Percentiles rank a stretch among this genome's conserved stretches.
These are phyloP conservation scores for Elephantulus edwardii DNA, from an alignment of 2,113 vertebrate species.

Conservation along the genomic window DNA sequence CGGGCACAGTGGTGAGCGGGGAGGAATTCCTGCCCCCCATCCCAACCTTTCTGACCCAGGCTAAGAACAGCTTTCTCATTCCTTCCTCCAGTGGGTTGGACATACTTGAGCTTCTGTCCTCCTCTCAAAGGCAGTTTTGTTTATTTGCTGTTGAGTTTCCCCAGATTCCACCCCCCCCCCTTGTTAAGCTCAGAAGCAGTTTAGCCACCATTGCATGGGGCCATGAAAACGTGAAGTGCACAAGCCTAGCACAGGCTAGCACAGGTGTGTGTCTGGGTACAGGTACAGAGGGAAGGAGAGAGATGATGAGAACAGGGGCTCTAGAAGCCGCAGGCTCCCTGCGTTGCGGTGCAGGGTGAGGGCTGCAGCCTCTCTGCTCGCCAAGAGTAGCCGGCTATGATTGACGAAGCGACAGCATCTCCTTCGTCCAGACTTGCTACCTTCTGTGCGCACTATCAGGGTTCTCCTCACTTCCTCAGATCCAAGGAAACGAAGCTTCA, in stretches of 20 bases:
- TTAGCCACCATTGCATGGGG: neutral
- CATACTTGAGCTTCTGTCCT: neutral
- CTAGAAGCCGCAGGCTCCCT: accelerated
- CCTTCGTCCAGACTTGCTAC: neutral
- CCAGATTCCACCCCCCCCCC: neutral
- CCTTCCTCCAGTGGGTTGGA: neutral
- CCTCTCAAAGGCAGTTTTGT: neutral
- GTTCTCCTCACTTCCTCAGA: neutral
- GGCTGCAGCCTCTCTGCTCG: neutral
- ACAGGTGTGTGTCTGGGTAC: accelerated
- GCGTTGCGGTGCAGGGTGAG: too few species aligned
- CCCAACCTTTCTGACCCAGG: neutral
- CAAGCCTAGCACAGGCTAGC: neutral
- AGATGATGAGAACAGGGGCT: neutral
- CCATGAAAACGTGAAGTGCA: neutral
- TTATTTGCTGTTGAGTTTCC: neutral
- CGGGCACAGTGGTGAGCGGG: neutral
- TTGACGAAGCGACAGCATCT: accelerated
- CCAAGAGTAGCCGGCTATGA: neutral
- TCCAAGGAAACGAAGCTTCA: accelerated
- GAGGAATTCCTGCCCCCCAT: neutral
- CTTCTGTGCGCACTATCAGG: neutral
- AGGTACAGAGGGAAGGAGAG: neutral
- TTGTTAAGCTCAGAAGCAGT: neutral
- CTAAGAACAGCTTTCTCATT: neutral